Evolutionary conservation across 2,888 invertebrate species (phyloP).

Genomic region (Lithophane semibrunnea): DNA sequence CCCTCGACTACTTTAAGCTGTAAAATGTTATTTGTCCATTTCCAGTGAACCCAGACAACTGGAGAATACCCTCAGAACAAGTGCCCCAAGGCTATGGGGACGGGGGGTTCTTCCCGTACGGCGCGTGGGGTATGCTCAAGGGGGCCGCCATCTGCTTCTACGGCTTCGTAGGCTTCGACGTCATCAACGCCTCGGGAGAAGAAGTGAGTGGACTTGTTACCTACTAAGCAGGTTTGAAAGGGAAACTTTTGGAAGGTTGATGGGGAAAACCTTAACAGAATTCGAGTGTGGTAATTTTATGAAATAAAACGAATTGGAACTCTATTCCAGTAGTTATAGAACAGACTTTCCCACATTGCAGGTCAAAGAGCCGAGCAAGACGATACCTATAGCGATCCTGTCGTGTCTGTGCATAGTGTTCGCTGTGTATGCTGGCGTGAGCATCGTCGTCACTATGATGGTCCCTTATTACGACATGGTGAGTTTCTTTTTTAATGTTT

Average conservation of each 20-base stretch:
- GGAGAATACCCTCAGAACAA: constrained; percentile 84
- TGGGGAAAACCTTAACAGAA: neutral
- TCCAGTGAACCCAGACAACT: constrained; percentile 89
- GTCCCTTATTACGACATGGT: constrained; percentile 94
- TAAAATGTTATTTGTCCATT: constrained; percentile 27
- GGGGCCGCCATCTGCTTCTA: constrained; percentile 96
- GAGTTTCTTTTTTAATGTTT: constrained; percentile 32
- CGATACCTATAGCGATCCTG: constrained; percentile 96
- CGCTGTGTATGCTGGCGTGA: constrained; percentile 95
- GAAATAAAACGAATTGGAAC: neutral
- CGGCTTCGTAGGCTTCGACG: constrained; percentile 98
- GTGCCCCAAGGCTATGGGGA: constrained; percentile 89
- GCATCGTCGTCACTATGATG: constrained; percentile 97
- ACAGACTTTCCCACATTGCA: constrained; percentile 63
- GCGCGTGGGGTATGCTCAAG: constrained; percentile 94
- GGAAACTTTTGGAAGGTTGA: neutral
- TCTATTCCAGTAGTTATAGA: neutral
- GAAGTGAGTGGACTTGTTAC: constrained; percentile 91
- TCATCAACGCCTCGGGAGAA: constrained; percentile 95
- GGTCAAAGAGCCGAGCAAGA: constrained; percentile 94
- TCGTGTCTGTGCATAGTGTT: constrained; percentile 94
- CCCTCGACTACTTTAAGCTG: neutral
- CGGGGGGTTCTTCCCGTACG: constrained; percentile 98
- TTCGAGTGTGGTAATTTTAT: neutral
- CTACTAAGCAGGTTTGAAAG: neutral